Conservation (phyloP, 2,797 vertebrate genomes). For the Artibeus jamaicensis region DNA sequence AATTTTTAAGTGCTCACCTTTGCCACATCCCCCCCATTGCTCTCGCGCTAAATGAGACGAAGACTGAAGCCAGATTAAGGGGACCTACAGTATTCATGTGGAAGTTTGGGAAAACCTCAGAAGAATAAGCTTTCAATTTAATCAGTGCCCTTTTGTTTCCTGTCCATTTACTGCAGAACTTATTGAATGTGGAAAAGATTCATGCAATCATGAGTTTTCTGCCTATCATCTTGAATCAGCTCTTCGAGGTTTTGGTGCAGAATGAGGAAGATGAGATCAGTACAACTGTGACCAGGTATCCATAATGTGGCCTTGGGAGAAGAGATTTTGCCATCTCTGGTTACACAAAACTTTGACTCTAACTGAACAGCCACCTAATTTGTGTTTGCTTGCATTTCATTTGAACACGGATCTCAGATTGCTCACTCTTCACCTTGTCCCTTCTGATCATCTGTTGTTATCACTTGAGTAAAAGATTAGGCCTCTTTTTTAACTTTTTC, state of each 20-base stretch:
- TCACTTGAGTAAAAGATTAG: background rate
- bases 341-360: background rate
- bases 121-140: background rate
- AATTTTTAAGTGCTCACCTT: background rate
- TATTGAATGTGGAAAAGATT: conserved; percentile 96
- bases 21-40: background rate
- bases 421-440: background rate
- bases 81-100: background rate
- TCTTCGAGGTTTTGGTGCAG: conserved; percentile 95
- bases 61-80: background rate
- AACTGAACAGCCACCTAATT: background rate
- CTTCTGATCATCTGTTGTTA: background rate
- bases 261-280: conserved; percentile 93
- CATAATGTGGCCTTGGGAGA: background rate
- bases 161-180: conserved; percentile 85
- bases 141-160: background rate
- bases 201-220: conserved; percentile 95
- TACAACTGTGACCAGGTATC: conserved; percentile 92
- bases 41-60: background rate
- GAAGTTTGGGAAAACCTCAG: background rate
- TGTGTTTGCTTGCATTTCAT: background rate
- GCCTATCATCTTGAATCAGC: conserved; percentile 96
- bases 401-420: background rate
- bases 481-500: background rate
- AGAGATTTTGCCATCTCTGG: background rate